Evolutionary conservation across 2,797 vertebrate species (phyloP).

Genomic region (Lepus oiostolus): DNA sequence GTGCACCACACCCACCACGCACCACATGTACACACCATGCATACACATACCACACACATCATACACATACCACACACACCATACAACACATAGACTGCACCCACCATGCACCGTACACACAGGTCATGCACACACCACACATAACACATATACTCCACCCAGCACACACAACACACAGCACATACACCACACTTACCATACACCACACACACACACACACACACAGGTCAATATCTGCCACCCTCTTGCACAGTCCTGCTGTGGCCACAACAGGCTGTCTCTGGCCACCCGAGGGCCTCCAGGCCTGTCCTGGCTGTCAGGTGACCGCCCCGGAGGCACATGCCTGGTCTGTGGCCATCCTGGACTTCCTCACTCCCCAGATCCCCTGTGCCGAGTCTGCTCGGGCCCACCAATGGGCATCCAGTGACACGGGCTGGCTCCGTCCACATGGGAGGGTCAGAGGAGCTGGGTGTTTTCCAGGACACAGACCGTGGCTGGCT

Average conservation of each 20-base stretch:
- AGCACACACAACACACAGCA: no score
- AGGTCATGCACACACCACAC: not conserved
- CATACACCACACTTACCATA: no score
- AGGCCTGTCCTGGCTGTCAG: not conserved
- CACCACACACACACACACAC: no score
- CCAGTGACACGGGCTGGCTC: no score
- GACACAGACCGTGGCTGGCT: not conserved
- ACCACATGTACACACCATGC: not conserved
- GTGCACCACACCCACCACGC: no score
- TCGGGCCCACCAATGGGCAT: not conserved
- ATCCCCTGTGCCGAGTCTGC: not conserved
- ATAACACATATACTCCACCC: not conserved
- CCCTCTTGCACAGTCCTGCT: not conserved
- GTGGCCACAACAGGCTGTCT: not conserved
- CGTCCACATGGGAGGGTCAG: not conserved
- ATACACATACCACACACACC: not conserved
- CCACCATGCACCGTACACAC: not conserved
- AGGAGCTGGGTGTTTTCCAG: not conserved
- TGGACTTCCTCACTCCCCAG: no score
- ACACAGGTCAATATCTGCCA: not conserved
- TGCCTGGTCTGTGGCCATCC: not conserved
- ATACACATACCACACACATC: no score
- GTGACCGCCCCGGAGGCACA: accelerated
- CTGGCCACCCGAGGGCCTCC: no score
- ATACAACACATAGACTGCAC: no score